Conservation (phyloP, 2,797 vertebrate genomes). For the Brachyalestes nurse region DNA sequence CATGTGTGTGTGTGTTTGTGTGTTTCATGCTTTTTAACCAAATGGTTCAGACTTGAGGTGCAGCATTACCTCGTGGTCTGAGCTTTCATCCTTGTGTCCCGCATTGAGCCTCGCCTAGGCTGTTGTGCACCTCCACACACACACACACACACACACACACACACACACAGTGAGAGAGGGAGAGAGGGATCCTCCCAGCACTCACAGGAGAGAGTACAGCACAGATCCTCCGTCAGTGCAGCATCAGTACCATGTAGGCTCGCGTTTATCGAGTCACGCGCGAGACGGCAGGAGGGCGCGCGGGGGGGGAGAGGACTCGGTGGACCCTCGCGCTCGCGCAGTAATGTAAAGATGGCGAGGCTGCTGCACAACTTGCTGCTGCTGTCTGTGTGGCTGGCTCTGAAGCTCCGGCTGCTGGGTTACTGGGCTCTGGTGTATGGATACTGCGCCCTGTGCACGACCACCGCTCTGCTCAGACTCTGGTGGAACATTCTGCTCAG, state of each 20-base stretch:
- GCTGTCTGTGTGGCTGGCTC: conserved; percentile 76
- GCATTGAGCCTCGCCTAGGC: conserved; percentile 53
- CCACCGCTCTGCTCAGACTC: conserved; percentile 88
- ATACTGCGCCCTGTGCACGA: conserved; percentile 86
- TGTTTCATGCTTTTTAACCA: not conserved
- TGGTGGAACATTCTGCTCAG: conserved; percentile 87
- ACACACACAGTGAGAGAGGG: not conserved
- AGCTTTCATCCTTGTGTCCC: conserved; percentile 61
- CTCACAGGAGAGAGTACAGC: conserved; percentile 49
- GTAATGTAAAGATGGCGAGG: conserved; percentile 81
- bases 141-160: not conserved
- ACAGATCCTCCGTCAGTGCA: conserved; percentile 40
- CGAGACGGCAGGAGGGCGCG: not conserved
- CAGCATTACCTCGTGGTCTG: conserved; percentile 58
- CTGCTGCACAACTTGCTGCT: conserved; percentile 77
- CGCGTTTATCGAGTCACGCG: conserved; percentile 35
- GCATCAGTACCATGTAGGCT: conserved; percentile 54
- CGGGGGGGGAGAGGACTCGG: conserved; percentile 27
- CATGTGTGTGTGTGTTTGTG: conserved; percentile 8
- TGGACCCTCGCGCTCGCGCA: conserved; percentile 52
- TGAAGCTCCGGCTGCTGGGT: conserved; percentile 77
- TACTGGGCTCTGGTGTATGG: conserved; percentile 92
- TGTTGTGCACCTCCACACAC: not conserved
- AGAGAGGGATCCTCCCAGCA: conserved; percentile 72
- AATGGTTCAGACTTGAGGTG: not conserved